Conservation (phyloP, 1,140 invertebrate genomes). For the Trichonephila clavata region DNA sequence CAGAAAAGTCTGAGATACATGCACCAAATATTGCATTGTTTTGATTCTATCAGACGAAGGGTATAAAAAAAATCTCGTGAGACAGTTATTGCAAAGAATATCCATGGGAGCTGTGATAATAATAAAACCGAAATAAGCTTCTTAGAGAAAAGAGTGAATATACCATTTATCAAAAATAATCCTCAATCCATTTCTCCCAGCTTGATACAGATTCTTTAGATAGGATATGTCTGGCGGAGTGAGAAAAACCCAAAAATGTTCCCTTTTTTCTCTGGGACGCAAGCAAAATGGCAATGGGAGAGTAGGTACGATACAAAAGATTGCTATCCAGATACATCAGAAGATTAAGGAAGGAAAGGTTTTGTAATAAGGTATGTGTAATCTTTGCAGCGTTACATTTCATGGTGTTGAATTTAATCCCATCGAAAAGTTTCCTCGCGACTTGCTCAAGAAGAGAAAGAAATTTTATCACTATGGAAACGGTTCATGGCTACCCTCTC, state of each 20-base stretch:
- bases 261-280: not conserved
- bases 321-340: not conserved
- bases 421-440: not conserved
- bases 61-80: too few species aligned
- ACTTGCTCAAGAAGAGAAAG: not conserved
- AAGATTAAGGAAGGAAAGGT: not conserved
- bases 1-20: too few species aligned
- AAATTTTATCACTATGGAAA: conserved; percentile 26
- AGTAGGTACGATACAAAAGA: not conserved
- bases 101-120: too few species aligned
- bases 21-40: too few species aligned
- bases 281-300: not conserved
- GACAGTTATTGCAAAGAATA: too few species aligned
- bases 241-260: not conserved
- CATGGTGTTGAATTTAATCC: conserved; percentile 38
- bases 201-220: too few species aligned
- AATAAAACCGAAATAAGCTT: not conserved
- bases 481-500: not conserved
- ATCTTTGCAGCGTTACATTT: not conserved
- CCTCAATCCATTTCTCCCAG: too few species aligned
- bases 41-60: too few species aligned
- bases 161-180: too few species aligned
- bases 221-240: not conserved
- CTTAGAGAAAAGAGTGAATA: not conserved
- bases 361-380: conserved; percentile 29